Conservation (phyloP, 64 coral and sea anemone genomes). For the Montipora foliosa region DNA sequence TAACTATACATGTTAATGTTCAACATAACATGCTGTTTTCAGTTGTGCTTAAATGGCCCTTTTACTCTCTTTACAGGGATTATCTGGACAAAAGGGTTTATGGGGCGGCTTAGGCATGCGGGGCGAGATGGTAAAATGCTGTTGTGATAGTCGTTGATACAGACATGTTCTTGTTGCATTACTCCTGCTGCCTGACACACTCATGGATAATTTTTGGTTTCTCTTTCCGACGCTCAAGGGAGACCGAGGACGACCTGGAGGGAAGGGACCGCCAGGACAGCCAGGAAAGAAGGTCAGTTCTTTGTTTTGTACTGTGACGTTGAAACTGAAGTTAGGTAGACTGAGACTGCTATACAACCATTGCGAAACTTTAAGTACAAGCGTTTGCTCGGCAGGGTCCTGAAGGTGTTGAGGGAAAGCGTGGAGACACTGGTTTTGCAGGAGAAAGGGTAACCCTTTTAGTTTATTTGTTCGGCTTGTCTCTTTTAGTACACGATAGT, state of each 20-base stretch:
- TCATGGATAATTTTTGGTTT: background rate
- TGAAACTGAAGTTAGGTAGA: background rate
- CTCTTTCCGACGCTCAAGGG: slow-evolving; percentile 3
- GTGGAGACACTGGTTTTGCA: background rate
- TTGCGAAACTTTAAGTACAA: too few relatives aligned
- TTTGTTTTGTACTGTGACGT: background rate
- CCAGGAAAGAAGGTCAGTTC: slow-evolving; percentile 18
- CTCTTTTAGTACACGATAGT: too few relatives aligned
- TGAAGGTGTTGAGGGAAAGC: slow-evolving; percentile 26
- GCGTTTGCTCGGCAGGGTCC: slow-evolving; percentile 31
- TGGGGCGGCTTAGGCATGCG: background rate
- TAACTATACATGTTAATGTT: background rate
- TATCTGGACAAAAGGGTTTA: slow-evolving; percentile 12
- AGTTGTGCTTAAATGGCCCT: background rate
- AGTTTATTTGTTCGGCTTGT: background rate
- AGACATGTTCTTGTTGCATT: background rate
- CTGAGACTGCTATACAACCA: too few relatives aligned
- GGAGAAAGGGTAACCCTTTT: slow-evolving; percentile 27
- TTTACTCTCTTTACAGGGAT: slow-evolving; percentile 27
- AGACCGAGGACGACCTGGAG: slow-evolving; percentile 54
- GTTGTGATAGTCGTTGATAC: background rate
- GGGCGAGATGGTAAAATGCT: slow-evolving; percentile 28
- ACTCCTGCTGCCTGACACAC: background rate
- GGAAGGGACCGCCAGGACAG: slow-evolving; percentile 1
- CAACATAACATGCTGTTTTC: background rate